Conservation (phyloP, 2,113 vertebrate genomes). For the Eublepharis macularius region DNA sequence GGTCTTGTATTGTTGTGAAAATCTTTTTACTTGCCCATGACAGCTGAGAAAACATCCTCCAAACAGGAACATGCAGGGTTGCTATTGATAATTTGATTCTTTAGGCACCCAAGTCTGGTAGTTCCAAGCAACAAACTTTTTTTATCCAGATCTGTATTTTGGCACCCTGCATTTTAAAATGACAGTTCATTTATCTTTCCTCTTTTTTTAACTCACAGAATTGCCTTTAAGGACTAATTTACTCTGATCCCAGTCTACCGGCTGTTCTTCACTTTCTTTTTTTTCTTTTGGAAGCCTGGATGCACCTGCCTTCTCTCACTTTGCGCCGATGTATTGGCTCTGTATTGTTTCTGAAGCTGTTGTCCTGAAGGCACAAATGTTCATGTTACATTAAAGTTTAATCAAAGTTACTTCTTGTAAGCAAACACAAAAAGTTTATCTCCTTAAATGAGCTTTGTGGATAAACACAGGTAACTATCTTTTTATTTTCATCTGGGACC, state of each 20-base stretch:
- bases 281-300: neutral
- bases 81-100: neutral
- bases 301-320: neutral
- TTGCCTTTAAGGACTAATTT: neutral
- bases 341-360: neutral
- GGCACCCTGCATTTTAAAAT: neutral
- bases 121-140: neutral
- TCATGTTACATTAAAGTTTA: neutral
- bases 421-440: neutral
- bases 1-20: neutral
- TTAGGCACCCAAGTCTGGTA: neutral
- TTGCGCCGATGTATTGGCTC: neutral
- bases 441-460: neutral
- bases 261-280: neutral
- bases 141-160: neutral
- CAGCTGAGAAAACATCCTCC: neutral
- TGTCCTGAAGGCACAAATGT: neutral
- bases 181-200: neutral
- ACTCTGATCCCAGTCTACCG: neutral
- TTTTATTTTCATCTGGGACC: neutral
- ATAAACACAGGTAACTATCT: neutral
- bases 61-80: neutral
- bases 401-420: conserved; percentile 5
- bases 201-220: neutral
- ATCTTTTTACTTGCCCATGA: neutral